A percentile compares a stretch with the other conserved stretches of the same genome.
Conservation (phyloP, 2,113 vertebrate species). For the Arenaria interpres region DNA sequence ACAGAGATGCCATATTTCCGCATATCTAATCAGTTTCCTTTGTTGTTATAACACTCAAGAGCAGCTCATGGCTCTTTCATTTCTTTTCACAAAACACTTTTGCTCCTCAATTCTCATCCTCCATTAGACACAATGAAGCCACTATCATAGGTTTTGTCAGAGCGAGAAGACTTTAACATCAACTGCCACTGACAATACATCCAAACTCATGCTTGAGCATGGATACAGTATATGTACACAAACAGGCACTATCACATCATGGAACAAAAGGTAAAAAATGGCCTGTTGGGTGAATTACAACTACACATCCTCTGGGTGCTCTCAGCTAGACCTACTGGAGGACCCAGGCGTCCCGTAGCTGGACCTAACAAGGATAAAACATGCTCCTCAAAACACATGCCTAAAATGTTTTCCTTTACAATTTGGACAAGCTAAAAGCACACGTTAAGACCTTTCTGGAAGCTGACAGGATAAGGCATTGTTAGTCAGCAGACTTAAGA, state of each 20-base stretch:
- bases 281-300: not conserved
- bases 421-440: not conserved
- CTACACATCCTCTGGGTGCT: no score
- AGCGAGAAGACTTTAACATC: not conserved
- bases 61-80: not conserved
- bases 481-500: not conserved
- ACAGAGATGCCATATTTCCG: not conserved
- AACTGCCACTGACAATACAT: not conserved
- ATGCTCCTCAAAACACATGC: accelerated
- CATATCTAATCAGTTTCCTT: not conserved
- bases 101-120: not conserved
- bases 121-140: not conserved
- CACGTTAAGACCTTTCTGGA: accelerated
- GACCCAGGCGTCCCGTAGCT: no score
- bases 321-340: not conserved
- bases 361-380: not conserved
- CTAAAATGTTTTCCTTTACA: not conserved
- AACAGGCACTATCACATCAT: accelerated
- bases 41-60: not conserved
- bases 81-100: not conserved
- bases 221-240: no score
- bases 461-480: not conserved
- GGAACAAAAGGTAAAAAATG: not conserved
- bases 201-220: not conserved
- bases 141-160: not conserved